Base-by-base conservation (phyloP, 2,888 invertebrate genomes). In the Xanthorhoe spadicearia region DNA sequence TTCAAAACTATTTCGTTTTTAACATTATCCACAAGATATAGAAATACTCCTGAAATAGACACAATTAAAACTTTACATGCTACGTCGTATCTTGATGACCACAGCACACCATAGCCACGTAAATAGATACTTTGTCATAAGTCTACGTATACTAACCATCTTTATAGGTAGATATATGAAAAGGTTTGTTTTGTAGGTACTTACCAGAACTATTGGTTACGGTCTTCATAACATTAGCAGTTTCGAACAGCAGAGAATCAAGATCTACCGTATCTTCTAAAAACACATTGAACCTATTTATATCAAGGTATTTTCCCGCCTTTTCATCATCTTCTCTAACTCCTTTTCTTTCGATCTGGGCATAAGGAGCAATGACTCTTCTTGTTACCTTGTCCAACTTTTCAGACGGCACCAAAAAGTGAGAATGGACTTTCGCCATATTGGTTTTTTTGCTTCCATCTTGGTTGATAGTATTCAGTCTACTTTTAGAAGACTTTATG, bases 301-400 rank as follows among this genome's bases (percentile, higher is more conserved):
- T 88, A 69, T 93, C 92, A 10, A 93, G 74, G 62, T 92, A 92
- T 0, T 82, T 83, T 1, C 80, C 87, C 32, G 83, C 81, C 48
- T 86, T 87, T 0, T 80, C 77, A 13, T 87, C 87, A 3, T 88
- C 88, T 5, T 87, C 87, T 53, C 88, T 91, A 0, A 83, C 9
- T 0, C 90, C 91, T 61, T 87, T 91, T 38, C 93, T 74, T 72
- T 90, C 90, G 56, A 93, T 92, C 66, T 90, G 92, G 0, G 92
- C 94, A 73, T 94, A 95, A 0, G 95, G 95, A 0, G 94, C 94
- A 58, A 95, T 94, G 0, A 94, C 94, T n/a, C 94, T 83, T 59
- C 93, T 84, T 0, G 94, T 94, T 0, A 94, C 93, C 74, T 91
- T 93, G 74, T 94, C 94, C 13, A 93, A 78, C 64, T 87, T 91